Conservation (phyloP, 64 coral and sea anemone genomes). For the Porites lutea region DNA sequence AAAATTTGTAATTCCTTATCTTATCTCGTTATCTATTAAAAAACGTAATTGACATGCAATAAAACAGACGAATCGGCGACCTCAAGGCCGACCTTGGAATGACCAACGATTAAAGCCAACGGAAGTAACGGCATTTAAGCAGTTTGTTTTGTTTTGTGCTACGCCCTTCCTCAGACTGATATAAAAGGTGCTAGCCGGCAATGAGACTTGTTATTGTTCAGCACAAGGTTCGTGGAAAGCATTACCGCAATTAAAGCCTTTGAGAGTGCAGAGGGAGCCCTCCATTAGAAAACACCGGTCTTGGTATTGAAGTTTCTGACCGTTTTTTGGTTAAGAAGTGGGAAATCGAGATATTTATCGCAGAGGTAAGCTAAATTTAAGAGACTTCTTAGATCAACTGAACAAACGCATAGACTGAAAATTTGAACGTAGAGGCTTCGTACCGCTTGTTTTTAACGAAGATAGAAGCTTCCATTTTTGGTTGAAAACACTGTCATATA, state of each 20-base stretch:
- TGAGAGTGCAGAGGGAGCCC: too few relatives aligned
- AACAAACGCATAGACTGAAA: neutral
- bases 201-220: neutral
- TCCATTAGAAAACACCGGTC: too few relatives aligned
- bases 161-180: neutral
- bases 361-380: neutral
- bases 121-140: slow-evolving; percentile 31
- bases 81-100: neutral
- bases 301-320: too few relatives aligned
- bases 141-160: neutral
- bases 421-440: neutral
- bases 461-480: neutral
- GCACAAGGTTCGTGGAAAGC: neutral
- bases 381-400: neutral
- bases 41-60: slow-evolving; percentile 14
- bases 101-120: neutral
- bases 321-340: neutral
- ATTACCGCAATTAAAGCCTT: neutral
- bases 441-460: neutral
- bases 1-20: neutral
- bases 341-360: neutral
- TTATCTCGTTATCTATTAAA: slow-evolving; percentile 43
- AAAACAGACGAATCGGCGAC: slow-evolving; percentile 6
- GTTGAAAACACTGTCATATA: too few relatives aligned
- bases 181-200: neutral